A percentile compares a stretch with the other conserved stretches of the same genome.
phyloP scores from a whole-genome alignment of 2,797 vertebrate genomes.

The Propithecus perrieri region DNA sequence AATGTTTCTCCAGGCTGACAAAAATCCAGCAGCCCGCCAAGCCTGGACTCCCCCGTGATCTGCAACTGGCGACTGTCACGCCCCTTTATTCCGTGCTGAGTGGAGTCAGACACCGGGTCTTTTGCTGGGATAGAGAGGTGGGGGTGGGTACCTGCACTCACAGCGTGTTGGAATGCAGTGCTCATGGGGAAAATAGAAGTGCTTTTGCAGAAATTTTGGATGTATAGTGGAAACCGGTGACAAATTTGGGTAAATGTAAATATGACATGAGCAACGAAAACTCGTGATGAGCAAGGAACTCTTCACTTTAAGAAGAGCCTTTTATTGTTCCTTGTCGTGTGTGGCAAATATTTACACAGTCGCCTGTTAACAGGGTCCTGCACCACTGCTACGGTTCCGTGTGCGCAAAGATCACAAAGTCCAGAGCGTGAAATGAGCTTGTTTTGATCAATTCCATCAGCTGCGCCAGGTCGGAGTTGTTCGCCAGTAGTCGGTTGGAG shows the following conservation, averaged over 20 bases:
- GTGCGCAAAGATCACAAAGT: background rate
- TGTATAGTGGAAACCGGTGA: background rate
- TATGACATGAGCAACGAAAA: background rate
- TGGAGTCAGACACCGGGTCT: background rate
- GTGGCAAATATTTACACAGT: background rate
- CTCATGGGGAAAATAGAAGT: background rate
- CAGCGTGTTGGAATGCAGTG: background rate
- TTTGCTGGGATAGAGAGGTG: background rate
- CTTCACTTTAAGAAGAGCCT: background rate
- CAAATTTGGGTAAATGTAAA: background rate
- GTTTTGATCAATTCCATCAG: fast-evolving
- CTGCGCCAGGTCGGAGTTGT: background rate
- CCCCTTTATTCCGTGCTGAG: background rate
- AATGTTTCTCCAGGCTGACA: conserved; percentile 81
- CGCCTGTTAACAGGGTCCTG: background rate
- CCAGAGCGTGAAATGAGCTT: background rate
- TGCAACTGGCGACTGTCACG: background rate
- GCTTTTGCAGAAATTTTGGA: background rate
- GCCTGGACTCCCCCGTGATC: background rate
- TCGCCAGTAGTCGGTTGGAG: background rate
- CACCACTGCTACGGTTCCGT: background rate
- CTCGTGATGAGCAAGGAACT: background rate
- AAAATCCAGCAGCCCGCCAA: background rate
- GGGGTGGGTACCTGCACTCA: background rate
- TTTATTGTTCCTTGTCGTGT: background rate